Evolutionary conservation across 2,888 invertebrate genomes (phyloP).

Genomic region (Drosophila fungiperda): DNA sequence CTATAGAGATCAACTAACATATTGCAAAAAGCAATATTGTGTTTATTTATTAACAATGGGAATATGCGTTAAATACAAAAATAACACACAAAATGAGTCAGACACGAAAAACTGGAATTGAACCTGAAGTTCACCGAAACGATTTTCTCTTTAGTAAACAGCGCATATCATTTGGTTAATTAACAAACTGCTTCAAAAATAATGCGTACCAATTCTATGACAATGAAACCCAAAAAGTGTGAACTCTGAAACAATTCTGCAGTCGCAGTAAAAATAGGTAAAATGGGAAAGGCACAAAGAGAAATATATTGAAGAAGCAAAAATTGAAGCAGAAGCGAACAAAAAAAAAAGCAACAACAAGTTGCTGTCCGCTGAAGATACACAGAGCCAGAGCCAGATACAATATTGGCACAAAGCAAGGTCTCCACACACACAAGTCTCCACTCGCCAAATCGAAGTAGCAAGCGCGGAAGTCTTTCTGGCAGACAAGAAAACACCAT

Average conservation of each 20-base stretch:
- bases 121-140: constrained; percentile 28
- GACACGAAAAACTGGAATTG: constrained; percentile 30
- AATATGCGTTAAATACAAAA: constrained; percentile 30
- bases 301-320: constrained; percentile 24
- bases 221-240: constrained; percentile 63
- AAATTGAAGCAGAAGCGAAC: constrained; percentile 34
- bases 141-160: constrained; percentile 33
- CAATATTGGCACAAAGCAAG: constrained; percentile 61
- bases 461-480: constrained; percentile 52
- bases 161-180: constrained; percentile 8
- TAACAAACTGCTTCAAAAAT: constrained; percentile 25
- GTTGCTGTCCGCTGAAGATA: constrained; percentile 69
- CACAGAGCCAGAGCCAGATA: constrained; percentile 41
- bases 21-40: background rate
- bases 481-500: constrained; percentile 51
- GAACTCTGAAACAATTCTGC: constrained; percentile 43
- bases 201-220: constrained; percentile 42
- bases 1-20: background rate
- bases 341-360: constrained; percentile 68
- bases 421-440: constrained; percentile 59
- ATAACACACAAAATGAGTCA: constrained; percentile 43
- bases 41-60: constrained; percentile 16
- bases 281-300: constrained; percentile 38
- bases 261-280: constrained; percentile 34
- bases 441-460: constrained; percentile 54